phyloP scores from a whole-genome alignment of 2,797 vertebrate species.

The Carcharodon carcharias region DNA sequence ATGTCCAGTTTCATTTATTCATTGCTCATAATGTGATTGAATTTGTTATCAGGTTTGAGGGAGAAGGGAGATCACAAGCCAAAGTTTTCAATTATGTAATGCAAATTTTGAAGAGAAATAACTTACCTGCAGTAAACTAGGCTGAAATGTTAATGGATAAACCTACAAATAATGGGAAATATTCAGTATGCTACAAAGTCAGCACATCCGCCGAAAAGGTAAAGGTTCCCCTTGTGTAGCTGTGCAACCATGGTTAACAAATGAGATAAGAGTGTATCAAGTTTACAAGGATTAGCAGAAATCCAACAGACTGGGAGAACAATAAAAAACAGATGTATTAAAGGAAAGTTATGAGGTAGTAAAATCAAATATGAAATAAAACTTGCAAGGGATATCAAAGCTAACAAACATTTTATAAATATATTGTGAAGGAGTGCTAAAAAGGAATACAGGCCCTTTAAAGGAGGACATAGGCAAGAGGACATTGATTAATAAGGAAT shows the following conservation, averaged over 20 bases:
- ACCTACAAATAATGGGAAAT: background rate
- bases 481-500: background rate
- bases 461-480: background rate
- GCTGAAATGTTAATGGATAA: background rate
- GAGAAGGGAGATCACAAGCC: background rate
- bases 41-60: background rate
- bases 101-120: background rate
- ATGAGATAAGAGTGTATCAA: background rate
- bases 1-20: background rate
- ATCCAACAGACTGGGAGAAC: background rate
- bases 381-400: background rate
- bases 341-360: background rate
- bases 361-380: background rate
- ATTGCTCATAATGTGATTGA: background rate
- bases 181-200: background rate
- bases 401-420: background rate
- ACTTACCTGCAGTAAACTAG: background rate
- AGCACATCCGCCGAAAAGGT: background rate
- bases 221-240: too few species aligned
- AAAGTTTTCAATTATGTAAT: background rate
- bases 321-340: background rate
- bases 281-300: background rate
- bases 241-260: background rate
- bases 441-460: background rate
- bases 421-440: background rate